A percentile compares a stretch with the other conserved stretches of the same genome.
Evolutionary conservation across 35 echinoderm and acorn worm genomes (phyloP).

Genomic region (Lytechinus pictus): DNA sequence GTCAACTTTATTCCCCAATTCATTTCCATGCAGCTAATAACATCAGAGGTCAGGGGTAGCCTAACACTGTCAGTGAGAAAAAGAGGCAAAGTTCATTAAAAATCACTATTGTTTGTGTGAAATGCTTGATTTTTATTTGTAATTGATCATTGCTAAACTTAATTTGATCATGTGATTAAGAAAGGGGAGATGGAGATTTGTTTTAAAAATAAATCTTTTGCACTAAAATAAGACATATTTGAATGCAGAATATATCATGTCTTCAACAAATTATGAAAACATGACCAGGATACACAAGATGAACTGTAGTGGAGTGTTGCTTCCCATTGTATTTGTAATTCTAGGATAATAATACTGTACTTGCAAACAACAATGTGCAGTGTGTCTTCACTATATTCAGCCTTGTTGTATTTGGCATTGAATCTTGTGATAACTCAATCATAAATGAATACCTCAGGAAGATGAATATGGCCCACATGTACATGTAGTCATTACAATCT

Average conservation of each 20-base stretch:
- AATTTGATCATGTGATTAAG: too few species aligned
- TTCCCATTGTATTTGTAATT: not conserved
- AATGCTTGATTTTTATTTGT: too few species aligned
- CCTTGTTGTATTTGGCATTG: slow-evolving; percentile 23
- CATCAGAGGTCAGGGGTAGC: slow-evolving; percentile 21
- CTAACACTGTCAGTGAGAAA: not conserved
- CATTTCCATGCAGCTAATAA: not conserved
- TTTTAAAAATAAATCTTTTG: too few species aligned
- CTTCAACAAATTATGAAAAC: too few species aligned
- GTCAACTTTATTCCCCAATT: not conserved
- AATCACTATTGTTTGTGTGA: too few species aligned
- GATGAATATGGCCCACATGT: not conserved
- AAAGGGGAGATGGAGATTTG: too few species aligned
- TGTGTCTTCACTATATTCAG: not conserved
- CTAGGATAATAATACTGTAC: not conserved
- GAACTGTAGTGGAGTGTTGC: not conserved
- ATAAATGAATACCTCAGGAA: not conserved
- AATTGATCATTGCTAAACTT: too few species aligned
- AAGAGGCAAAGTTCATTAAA: not conserved
- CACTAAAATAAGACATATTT: too few species aligned
- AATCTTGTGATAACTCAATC: slow-evolving; percentile 43
- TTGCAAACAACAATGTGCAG: not conserved
- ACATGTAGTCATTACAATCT: not conserved
- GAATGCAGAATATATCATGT: too few species aligned
- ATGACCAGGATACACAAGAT: too few species aligned